Evolutionary conservation across 2,888 invertebrate genomes (phyloP).

Genomic region (Crematogaster levior): DNA sequence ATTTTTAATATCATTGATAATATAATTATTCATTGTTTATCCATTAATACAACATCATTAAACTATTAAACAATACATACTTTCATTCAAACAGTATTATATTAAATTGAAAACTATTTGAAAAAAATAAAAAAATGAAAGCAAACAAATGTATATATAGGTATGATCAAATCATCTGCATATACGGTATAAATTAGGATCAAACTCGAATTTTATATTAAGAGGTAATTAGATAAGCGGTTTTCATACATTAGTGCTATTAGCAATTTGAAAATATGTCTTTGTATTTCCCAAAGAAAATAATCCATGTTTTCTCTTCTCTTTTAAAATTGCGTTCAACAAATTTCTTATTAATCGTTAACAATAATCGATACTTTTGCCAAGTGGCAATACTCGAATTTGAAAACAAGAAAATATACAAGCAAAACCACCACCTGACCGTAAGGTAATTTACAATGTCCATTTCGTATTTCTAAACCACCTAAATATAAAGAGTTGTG

Average conservation of each 20-base stretch:
- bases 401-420: constrained; percentile 16
- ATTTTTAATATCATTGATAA: too few relatives aligned
- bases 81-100: not conserved
- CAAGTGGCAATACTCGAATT: not conserved
- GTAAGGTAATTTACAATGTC: constrained; percentile 41
- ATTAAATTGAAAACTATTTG: not conserved
- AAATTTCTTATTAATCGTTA: constrained; percentile 23
- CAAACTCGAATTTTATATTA: not conserved
- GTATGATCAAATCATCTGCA: constrained; percentile 4
- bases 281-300: not conserved
- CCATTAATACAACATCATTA: not conserved
- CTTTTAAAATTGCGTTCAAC: not conserved
- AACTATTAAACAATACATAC: not conserved
- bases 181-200: constrained; percentile 3
- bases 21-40: constrained; percentile 1
- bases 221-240: not conserved
- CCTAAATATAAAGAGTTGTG: constrained; percentile 27
- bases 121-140: not conserved
- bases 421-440: constrained; percentile 57
- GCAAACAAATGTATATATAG: not conserved
- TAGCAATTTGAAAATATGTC: constrained; percentile 2
- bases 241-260: not conserved
- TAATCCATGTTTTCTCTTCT: not conserved
- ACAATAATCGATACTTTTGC: not conserved
- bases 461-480: constrained; percentile 28